A percentile compares a stretch with the other conserved stretches of the same genome.
Conservation (phyloP, 1,140 invertebrate genomes). For the Drosophila micromelanica region DNA sequence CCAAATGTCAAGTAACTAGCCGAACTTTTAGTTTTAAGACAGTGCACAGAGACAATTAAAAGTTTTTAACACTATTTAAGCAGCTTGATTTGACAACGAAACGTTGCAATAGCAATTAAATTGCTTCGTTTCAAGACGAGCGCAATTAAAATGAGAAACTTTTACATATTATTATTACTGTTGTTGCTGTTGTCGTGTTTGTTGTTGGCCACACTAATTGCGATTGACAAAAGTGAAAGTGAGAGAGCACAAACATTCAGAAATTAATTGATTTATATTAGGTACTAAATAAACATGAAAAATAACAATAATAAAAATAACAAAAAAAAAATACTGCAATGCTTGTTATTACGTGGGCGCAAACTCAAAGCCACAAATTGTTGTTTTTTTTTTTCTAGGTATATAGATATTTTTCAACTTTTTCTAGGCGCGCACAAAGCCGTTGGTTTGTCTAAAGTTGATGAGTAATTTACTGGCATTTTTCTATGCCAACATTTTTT, state of each 20-base stretch:
- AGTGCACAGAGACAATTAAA: constrained; percentile 2
- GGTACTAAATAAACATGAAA: constrained; percentile 38
- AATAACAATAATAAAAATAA: constrained; percentile 28
- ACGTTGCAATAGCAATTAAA: constrained; percentile 45
- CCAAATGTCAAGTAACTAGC: constrained; percentile 3
- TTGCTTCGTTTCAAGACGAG: constrained; percentile 24
- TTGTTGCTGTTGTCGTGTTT: constrained; percentile 47
- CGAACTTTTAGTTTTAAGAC: constrained; percentile 10
- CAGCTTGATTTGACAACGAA: constrained; percentile 16
- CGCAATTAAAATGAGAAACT: constrained; percentile 72
- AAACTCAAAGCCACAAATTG: neutral
- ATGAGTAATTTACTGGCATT: constrained; percentile 61
- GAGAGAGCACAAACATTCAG: constrained; percentile 25
- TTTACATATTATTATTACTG: constrained; percentile 30
- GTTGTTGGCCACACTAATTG: constrained; percentile 50
- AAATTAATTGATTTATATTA: constrained; percentile 52
- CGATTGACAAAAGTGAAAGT: constrained; percentile 69
- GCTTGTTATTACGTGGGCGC: constrained; percentile 18
- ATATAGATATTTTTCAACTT: neutral
- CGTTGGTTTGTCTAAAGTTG: constrained; percentile 24
- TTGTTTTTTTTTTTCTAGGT: neutral
- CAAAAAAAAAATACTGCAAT: neutral
- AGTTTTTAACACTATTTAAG: constrained; percentile 4
- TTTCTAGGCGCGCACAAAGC: constrained; percentile 20
- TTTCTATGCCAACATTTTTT: constrained; percentile 44